Evolutionary conservation across 2,888 invertebrate species (phyloP), one percentile per base, ranked within the genome.

Genomic region (Terebella lapidaria): DNA sequence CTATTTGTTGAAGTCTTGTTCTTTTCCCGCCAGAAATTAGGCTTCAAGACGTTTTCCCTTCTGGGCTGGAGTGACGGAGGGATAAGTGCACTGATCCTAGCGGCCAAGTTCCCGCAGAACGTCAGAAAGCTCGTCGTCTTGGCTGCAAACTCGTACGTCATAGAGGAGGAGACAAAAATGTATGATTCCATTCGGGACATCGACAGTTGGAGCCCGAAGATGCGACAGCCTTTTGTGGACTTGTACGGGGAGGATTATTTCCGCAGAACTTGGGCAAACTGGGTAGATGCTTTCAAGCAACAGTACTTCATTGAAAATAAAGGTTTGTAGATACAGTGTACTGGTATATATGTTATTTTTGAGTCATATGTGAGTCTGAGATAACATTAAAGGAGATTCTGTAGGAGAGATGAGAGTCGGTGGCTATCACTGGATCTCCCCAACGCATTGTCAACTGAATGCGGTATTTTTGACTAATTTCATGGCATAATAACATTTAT

Each of bases 51-150:
- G 68, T 70, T 87, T 79, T 91, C 91, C 0, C 71, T 92, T 10
- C 73, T 93, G 59, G 94, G 94, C 1, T 94, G 93, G 91, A 91
- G 91, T 80, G 92, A 92, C 81, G 94, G 94, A 27, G 94, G 91
- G 1, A 88, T 87, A 49, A 86, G 89, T 0, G 87, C 87, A 20
- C 80, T 94, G 65, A 87, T 93, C 29, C 74, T 90, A n/a, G 88
- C 92, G 2, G 88, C 88, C 1, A 86, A 85, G 61, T 85, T 88
- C 79, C 86, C 88, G 0, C 82, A 86, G 0, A 80, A 80, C 10
- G 83, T 93, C 0, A 82, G 86, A 15, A 91, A 89, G 74, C 79
- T 92, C 59, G 86, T 92, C 1, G 83, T 90, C 15, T 89, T 89
- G 87, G 92, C 91, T 1, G 83, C 87, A 0, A 90, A 90, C 74